Percentiles rank a stretch among this genome's conserved stretches.
These are phyloP conservation scores for Callipepla californica DNA, from an alignment of 2,113 vertebrate species.

Conservation along the genomic window DNA sequence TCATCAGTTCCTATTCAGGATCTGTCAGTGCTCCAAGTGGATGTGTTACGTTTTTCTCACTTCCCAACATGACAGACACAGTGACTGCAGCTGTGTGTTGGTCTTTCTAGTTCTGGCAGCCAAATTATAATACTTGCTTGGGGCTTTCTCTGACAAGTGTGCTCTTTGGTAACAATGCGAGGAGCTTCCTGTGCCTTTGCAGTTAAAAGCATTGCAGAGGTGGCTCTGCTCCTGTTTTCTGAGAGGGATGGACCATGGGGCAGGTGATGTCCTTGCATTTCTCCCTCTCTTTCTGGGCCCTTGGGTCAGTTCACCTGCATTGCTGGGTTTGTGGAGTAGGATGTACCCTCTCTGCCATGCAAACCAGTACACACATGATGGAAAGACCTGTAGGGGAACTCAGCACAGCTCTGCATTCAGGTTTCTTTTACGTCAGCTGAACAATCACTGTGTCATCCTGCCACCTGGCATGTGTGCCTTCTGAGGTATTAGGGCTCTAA, in stretches of 20 bases:
- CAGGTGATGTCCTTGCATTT: neutral
- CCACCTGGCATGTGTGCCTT: neutral
- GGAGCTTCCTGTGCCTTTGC: constrained; percentile 16
- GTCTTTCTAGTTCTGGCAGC: constrained; percentile 65
- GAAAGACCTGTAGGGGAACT: neutral
- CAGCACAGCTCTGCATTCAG: rapidly evolving
- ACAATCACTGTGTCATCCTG: rapidly evolving
- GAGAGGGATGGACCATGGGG: neutral
- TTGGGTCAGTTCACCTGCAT: neutral
- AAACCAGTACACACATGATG: neutral
- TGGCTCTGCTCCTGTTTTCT: neutral
- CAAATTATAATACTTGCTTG: constrained; percentile 47
- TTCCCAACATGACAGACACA: constrained; percentile 62
- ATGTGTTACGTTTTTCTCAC: constrained; percentile 68
- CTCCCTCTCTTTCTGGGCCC: neutral
- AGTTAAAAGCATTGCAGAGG: neutral
- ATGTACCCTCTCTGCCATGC: neutral
- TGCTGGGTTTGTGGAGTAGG: neutral
- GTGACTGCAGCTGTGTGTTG: constrained; percentile 57
- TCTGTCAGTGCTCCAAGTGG: constrained; percentile 64
- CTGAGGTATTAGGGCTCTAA: neutral
- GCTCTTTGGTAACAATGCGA: neutral
- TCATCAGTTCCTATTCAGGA: constrained; percentile 36
- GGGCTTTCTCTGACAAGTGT: constrained; percentile 37
- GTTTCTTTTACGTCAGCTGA: neutral